A percentile compares a stretch with the other conserved stretches of the same genome.
phyloP scores from a whole-genome alignment of 35 echinoderm and acorn worm species.

The Apostichopus parvimensis region DNA sequence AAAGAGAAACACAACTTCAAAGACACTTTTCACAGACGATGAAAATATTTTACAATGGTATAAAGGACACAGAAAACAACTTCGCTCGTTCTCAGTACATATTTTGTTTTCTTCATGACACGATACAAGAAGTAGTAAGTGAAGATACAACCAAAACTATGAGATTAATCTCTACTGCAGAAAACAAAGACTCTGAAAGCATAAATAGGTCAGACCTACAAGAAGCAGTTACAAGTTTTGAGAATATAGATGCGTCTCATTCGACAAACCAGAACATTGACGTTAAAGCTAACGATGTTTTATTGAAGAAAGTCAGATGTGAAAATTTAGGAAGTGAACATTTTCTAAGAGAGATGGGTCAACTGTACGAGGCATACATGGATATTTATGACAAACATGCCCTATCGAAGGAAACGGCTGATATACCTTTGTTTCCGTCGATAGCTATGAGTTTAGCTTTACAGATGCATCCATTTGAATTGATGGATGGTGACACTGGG shows the following conservation, averaged over 20 bases:
- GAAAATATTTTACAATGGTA: not conserved
- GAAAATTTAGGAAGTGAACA: constrained; percentile 24
- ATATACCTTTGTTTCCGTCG: constrained; percentile 10
- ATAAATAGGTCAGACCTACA: too few relatives aligned
- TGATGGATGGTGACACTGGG: constrained; percentile 46
- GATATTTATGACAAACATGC: constrained; percentile 3
- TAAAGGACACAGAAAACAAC: not conserved
- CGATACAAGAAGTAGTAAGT: not conserved
- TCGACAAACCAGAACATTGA: not conserved
- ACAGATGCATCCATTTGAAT: constrained; percentile 39
- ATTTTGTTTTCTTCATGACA: not conserved
- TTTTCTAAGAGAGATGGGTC: not conserved
- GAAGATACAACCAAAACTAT: not conserved
- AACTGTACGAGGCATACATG: constrained; percentile 9
- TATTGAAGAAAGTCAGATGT: not conserved
- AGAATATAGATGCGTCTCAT: not conserved
- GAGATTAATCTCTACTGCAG: not conserved
- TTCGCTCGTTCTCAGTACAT: not conserved
- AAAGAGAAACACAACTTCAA: constrained; percentile 6
- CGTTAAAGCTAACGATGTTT: not conserved
- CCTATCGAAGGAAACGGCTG: not conserved
- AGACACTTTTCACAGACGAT: constrained; percentile 3
- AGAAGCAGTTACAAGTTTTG: too few relatives aligned
- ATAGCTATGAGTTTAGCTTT: not conserved
- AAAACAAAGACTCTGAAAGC: not conserved